phyloP scores from a whole-genome alignment of 2,797 vertebrate species.

The Leptatherina wallacei region DNA sequence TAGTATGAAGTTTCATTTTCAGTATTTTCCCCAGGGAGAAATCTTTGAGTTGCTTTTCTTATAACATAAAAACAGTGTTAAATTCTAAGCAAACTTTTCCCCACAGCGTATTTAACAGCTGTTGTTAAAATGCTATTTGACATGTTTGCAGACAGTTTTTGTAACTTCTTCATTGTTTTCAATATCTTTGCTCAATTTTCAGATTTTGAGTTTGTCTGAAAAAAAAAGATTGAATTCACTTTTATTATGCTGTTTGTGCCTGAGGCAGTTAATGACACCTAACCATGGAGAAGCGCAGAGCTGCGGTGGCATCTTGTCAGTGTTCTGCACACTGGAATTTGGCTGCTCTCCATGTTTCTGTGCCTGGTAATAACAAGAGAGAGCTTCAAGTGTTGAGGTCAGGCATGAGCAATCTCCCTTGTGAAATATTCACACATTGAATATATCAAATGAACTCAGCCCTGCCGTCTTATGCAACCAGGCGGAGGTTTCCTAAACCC shows the following conservation, averaged over 20 bases:
- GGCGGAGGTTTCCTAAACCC: conserved; percentile 15
- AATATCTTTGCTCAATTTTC: conserved; percentile 12
- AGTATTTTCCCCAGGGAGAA: conserved; percentile 37
- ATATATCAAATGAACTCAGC: conserved; percentile 42
- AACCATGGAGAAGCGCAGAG: conserved; percentile 31
- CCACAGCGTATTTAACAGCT: conserved; percentile 10
- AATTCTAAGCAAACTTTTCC: conserved; percentile 44
- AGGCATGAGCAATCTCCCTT: conserved; percentile 36
- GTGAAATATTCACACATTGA: conserved; percentile 47
- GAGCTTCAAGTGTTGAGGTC: conserved; percentile 34
- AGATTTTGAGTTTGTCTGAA: conserved; percentile 25
- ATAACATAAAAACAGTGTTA: conserved; percentile 13
- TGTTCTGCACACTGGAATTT: conserved; percentile 34
- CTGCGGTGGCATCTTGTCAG: conserved; percentile 40
- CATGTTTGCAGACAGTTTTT: conserved; percentile 37
- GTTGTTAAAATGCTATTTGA: conserved; percentile 39
- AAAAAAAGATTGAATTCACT: conserved; percentile 37
- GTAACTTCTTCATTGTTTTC: conserved; percentile 18
- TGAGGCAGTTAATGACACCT: conserved; percentile 52
- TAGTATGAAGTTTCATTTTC: conserved; percentile 37
- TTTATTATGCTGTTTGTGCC: conserved; percentile 41
- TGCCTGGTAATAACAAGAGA: conserved; percentile 44
- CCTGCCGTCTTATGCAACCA: conserved; percentile 31
- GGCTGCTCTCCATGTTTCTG: conserved; percentile 46
- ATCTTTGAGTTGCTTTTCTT: conserved; percentile 36